These are phyloP conservation scores for Menidia beryllina DNA, from an alignment of 2,113 vertebrate species.

Conservation along the genomic window DNA sequence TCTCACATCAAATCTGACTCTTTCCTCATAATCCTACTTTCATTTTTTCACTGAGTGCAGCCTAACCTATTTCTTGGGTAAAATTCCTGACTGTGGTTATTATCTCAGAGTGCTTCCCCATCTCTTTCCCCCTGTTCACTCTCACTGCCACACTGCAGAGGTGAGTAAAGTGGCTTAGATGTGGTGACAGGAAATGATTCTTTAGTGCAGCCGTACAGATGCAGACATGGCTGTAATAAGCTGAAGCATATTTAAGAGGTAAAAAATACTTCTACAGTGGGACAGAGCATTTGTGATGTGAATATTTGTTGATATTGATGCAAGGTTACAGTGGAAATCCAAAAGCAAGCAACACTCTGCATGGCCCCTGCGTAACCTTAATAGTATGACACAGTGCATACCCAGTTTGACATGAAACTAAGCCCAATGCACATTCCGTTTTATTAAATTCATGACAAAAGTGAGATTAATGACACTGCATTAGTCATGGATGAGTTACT, in stretches of 20 bases:
- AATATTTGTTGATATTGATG: constrained; percentile 51
- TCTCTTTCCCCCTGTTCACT: constrained; percentile 31
- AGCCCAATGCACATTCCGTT: constrained; percentile 9
- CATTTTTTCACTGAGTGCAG: constrained; percentile 31
- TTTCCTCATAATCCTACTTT: constrained; percentile 18
- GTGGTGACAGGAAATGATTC: constrained; percentile 57
- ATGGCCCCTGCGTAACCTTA: not conserved
- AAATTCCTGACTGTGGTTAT: constrained; percentile 58
- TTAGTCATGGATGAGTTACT: constrained; percentile 31
- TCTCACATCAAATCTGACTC: constrained; percentile 20
- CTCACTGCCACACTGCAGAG: constrained; percentile 36
- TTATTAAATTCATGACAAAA: constrained; percentile 29
- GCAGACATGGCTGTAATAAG: constrained; percentile 65
- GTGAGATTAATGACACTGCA: constrained; percentile 22
- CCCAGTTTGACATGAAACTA: not conserved
- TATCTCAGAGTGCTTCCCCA: constrained; percentile 32
- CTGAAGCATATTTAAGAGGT: constrained; percentile 68
- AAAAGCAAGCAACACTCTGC: constrained; percentile 9
- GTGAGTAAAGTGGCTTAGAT: constrained; percentile 71
- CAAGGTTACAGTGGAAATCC: constrained; percentile 49
- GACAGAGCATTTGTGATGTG: constrained; percentile 45
- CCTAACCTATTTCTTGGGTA: constrained; percentile 48
- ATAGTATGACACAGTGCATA: not conserved
- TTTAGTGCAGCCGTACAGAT: constrained; percentile 40
- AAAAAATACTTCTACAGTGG: constrained; percentile 50